phyloP scores from a whole-genome alignment of 2,797 vertebrate genomes.

The Chelonia mydas region DNA sequence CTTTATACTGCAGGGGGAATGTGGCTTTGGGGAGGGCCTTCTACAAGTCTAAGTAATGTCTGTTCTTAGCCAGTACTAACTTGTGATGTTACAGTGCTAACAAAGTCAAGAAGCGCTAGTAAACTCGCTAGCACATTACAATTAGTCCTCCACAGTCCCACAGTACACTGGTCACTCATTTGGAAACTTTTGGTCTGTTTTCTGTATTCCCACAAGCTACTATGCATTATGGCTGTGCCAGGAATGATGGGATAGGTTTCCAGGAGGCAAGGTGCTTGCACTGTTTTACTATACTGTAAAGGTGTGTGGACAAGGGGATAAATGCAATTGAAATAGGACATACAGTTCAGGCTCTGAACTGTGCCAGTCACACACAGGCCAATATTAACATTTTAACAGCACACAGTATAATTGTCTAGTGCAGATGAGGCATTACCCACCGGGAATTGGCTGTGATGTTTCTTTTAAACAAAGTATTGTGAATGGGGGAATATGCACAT shows the following conservation, averaged over 20 bases:
- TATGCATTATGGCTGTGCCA: background rate
- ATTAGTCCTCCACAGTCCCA: rapidly evolving
- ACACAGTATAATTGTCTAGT: background rate
- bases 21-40: background rate
- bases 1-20: too few species aligned
- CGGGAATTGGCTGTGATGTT: background rate
- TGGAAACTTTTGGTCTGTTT: background rate
- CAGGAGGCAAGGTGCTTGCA: background rate
- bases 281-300: background rate
- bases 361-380: background rate
- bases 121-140: background rate
- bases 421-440: background rate
- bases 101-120: background rate
- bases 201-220: background rate
- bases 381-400: background rate
- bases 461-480: background rate
- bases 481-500: background rate
- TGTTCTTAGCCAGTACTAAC: background rate
- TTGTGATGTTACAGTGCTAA: background rate
- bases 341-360: background rate
- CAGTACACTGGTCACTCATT: background rate
- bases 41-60: background rate
- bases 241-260: background rate
- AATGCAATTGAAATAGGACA: rapidly evolving
- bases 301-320: too few species aligned